These are phyloP conservation scores for Oreochromis aureus DNA, from an alignment of 2,113 vertebrate species.

Conservation along the genomic window DNA sequence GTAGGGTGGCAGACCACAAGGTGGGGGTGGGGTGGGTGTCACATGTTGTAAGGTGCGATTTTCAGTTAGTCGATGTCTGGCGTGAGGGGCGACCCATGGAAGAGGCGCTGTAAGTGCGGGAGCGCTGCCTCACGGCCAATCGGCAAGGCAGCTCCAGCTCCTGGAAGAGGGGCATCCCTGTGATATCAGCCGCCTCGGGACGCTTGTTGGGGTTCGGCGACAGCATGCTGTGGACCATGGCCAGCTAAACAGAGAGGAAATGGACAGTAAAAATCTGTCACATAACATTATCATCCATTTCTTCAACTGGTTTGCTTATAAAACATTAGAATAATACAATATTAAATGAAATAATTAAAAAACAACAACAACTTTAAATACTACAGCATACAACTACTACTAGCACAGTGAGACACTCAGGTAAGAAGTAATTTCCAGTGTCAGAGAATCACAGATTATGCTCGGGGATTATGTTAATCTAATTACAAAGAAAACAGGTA, in stretches of 20 bases:
- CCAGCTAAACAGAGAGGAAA: conserved; percentile 69
- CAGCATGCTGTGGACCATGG: conserved; percentile 92
- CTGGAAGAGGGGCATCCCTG: conserved; percentile 86
- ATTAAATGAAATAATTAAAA: not conserved
- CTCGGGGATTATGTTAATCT: conserved; percentile 47
- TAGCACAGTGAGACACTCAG: not conserved
- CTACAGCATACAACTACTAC: not conserved
- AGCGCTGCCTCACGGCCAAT: conserved; percentile 82
- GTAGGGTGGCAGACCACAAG: not conserved
- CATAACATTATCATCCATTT: not conserved
- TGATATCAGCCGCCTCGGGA: conserved; percentile 88
- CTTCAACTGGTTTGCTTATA: not conserved
- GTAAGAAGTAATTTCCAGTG: conserved; percentile 3
- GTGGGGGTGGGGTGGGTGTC: not conserved
- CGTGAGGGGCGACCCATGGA: conserved; percentile 82
- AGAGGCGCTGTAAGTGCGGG: conserved; percentile 89
- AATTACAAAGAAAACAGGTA: conserved; percentile 30
- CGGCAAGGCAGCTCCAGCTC: conserved; percentile 85
- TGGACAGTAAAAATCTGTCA: not conserved
- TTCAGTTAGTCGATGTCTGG: conserved; percentile 75
- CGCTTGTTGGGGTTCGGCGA: conserved; percentile 82
- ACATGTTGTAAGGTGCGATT: not conserved
- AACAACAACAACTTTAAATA: not conserved
- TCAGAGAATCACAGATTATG: conserved; percentile 21
- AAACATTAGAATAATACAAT: not conserved